Percentiles rank a stretch among this genome's conserved stretches.
phyloP scores from a whole-genome alignment of 1,140 invertebrate species.

The Venturia canescens region DNA sequence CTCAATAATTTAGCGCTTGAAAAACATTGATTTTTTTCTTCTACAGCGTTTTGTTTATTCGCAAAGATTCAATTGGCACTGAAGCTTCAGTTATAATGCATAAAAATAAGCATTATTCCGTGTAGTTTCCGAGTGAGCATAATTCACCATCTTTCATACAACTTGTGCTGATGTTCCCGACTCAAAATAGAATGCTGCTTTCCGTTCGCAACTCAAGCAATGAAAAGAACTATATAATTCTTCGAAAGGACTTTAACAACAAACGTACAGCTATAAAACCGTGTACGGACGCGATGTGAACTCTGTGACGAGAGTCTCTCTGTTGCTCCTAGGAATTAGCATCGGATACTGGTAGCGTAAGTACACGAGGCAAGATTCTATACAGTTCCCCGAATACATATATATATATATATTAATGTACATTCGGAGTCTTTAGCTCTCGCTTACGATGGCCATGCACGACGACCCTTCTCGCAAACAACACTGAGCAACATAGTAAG shows the following conservation, averaged over 20 bases:
- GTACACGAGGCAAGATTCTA: neutral
- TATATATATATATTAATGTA: too few species aligned
- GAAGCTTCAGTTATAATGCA: too few species aligned
- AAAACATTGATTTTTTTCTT: neutral
- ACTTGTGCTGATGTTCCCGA: too few species aligned
- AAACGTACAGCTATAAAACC: neutral
- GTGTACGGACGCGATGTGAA: slow-evolving; percentile 11
- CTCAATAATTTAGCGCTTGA: neutral
- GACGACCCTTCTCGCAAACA: slow-evolving; percentile 18
- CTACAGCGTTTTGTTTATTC: neutral
- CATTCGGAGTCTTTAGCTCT: slow-evolving; percentile 19
- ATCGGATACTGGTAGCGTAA: slow-evolving; percentile 24
- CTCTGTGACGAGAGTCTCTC: slow-evolving; percentile 28
- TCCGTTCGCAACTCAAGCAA: neutral
- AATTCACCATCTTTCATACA: too few species aligned
- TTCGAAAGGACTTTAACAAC: neutral
- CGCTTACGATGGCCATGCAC: neutral
- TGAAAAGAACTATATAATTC: neutral
- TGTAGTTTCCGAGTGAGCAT: too few species aligned
- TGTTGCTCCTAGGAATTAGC: slow-evolving; percentile 18
- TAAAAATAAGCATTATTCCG: too few species aligned
- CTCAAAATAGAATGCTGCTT: neutral
- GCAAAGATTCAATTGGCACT: too few species aligned
- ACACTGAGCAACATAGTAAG: neutral
- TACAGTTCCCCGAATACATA: slow-evolving; percentile 24